Conservation (phyloP, 2,113 vertebrate species). For the Larimichthys crocea region DNA sequence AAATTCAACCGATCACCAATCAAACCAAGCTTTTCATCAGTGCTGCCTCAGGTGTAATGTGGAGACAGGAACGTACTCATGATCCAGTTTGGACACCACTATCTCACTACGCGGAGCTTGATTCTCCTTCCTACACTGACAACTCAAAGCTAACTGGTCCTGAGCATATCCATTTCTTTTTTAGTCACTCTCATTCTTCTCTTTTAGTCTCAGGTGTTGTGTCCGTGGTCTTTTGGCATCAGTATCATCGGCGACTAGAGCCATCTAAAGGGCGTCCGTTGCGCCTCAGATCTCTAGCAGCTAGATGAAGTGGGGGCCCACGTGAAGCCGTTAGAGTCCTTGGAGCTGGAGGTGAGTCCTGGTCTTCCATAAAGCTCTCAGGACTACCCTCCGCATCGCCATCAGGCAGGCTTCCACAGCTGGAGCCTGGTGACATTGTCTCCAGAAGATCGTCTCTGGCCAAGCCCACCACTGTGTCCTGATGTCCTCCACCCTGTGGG, state of each 20-base stretch:
- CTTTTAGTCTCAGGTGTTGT: conserved; percentile 42
- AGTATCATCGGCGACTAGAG: conserved; percentile 89
- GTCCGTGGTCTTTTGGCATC: conserved; percentile 42
- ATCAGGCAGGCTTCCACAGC: conserved; percentile 93
- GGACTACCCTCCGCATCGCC: conserved; percentile 93
- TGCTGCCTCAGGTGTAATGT: conserved; percentile 26
- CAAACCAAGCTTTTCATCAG: conserved; percentile 22
- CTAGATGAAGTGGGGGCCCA: conserved; percentile 73
- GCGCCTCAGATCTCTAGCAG: conserved; percentile 85
- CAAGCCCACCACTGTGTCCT: conserved; percentile 86
- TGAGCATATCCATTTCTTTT: conserved; percentile 42
- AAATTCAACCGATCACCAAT: conserved; percentile 40
- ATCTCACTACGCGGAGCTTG: conserved; percentile 20
- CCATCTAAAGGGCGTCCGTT: conserved; percentile 89
- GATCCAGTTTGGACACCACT: conserved; percentile 42
- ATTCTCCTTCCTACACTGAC: conserved; percentile 47
- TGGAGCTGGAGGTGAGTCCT: conserved; percentile 80
- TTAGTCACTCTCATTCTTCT: conserved; percentile 27
- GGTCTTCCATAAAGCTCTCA: conserved; percentile 91
- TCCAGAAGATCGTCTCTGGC: conserved; percentile 93
- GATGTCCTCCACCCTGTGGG: conserved; percentile 83
- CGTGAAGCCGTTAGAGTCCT: conserved; percentile 84
- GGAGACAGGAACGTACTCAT: conserved; percentile 6
- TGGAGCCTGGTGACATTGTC: conserved; percentile 93
- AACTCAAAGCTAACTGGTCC: conserved; percentile 50